Base-by-base conservation (phyloP, 2,888 invertebrate genomes). In the Arctia plantaginis region DNA sequence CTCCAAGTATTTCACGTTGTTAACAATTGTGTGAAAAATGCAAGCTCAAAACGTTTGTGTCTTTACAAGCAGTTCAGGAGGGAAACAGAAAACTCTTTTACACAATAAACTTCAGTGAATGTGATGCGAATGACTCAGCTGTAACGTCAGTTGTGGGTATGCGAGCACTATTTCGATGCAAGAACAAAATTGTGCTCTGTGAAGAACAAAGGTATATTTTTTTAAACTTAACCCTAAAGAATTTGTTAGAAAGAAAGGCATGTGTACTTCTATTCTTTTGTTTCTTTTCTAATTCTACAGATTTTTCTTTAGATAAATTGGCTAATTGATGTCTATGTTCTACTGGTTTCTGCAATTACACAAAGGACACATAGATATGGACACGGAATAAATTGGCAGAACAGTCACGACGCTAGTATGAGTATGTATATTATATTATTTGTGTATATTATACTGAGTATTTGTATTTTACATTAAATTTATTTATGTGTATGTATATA, bases 81-180 rank as follows among this genome's bases (percentile, higher is more conserved):
- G 79, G 76, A 83, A 47, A 67, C 73, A 73, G 59, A 69, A n/a
- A 55, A 55, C 69, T 79, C 75, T 81, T 83, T 82, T 79, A 69
- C 64, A 79, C 72, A 83, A 80, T 82, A 80, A 84, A 82, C 79
- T 77, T 72, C 66, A 69, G 39, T 68, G 73, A 75, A 74, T 44
- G 62, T 27, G n/a, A 47, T 27, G 55, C n/a, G 51, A 69, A 33
- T 55, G 65, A 75, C 65, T 64, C 41, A 59, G 20, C 66, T 65
- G 77, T 71, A 69, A 72, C 51, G 51, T 51, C 23, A 51, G 51
- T 23, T 51, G 51, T 66, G 74, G 72, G 15, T 62, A 55, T 75
- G 55, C 69, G n/a, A 39, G 35, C 51, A 69, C 70, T 35, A 66
- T 73, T 65, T 67, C 68, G 51, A 80, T 35, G 66, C 44, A 71